Evolutionary conservation across 2,113 vertebrate genomes (phyloP).

Genomic region (Saguinus midas): DNA sequence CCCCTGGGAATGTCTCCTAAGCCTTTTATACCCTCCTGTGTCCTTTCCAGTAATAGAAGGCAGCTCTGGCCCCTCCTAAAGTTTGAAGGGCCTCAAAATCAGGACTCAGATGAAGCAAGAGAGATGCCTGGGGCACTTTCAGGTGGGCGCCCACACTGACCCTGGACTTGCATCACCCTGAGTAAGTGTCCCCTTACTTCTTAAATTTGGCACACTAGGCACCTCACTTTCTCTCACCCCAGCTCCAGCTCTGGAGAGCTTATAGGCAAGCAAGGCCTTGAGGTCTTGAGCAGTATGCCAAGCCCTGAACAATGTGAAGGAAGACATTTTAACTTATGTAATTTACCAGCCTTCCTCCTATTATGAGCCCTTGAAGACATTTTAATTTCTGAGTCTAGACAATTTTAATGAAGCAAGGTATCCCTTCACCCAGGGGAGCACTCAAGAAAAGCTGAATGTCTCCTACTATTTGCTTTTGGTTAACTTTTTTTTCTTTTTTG

Average conservation of each 20-base stretch:
- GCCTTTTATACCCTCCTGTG: background rate
- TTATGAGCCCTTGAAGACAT: background rate
- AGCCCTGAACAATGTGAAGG: background rate
- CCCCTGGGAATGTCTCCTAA: background rate
- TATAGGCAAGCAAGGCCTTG: background rate
- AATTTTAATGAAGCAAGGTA: background rate
- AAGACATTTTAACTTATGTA: background rate
- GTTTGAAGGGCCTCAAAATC: background rate
- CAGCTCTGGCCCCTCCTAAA: background rate
- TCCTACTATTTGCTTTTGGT: background rate
- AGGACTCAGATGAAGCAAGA: background rate
- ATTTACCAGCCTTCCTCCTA: background rate
- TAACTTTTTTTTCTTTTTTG: too few species aligned
- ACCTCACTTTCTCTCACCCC: background rate
- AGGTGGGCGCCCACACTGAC: background rate
- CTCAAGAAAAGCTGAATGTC: background rate
- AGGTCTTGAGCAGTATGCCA: background rate
- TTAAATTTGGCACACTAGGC: background rate
- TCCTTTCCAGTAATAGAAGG: background rate
- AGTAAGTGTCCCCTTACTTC: background rate
- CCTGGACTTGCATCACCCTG: background rate
- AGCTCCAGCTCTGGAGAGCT: background rate
- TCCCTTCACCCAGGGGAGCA: background rate
- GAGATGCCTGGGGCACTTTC: background rate
- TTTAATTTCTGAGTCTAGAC: slow-evolving; percentile 41